Base-by-base conservation (phyloP, 2,797 vertebrate genomes). In the Etheostoma nigrum region DNA sequence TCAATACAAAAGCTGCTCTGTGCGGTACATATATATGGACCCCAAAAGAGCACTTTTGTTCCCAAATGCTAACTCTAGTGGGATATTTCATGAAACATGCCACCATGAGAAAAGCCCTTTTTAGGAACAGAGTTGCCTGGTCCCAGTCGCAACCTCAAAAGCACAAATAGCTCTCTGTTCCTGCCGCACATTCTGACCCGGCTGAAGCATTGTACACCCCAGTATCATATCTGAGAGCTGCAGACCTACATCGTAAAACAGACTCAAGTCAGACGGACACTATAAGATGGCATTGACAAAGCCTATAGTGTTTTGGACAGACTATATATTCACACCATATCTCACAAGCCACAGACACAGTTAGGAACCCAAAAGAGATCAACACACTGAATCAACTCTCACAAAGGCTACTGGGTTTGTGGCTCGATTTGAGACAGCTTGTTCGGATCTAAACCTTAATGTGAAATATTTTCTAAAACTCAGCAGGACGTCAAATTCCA, bases 101-200 rank as follows among this genome's bases (percentile, higher is more conserved):
- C 86, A 90, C 87, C 86, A 90, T 91, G 86, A 90, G 85, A 91
- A 79, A 81, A 90, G 76, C 47, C 77, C 86, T 91, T 91, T 92
- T 92, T 89, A 79, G 63, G 76, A 90, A 91, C 78, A 78, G 73
- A 89, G 78, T 78, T 72, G 79, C 88, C 88, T 77, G 84, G 72
- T 89, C 81, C 72, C 76, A 75, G 78, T 88, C 53, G 64, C 70
- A 91, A 86, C 65, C 78, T 77, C 67, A 67, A 74, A 78, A 72
- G 78, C 81, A 96, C 94, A 96, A 95, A 95, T 93, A 83, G 90
- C 80, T 63, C 78, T 86, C 91, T 96, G 94, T 95, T 90, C 87
- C 69, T 44, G 63, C 77, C 66, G 71, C 69, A 73, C 71, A 59
- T 71, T 84, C 70, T 67, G 80, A 79, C 70, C 68, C 54, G 33